phyloP scores from a whole-genome alignment of 2,797 vertebrate species.

The Parauchenoglanis punctatus region DNA sequence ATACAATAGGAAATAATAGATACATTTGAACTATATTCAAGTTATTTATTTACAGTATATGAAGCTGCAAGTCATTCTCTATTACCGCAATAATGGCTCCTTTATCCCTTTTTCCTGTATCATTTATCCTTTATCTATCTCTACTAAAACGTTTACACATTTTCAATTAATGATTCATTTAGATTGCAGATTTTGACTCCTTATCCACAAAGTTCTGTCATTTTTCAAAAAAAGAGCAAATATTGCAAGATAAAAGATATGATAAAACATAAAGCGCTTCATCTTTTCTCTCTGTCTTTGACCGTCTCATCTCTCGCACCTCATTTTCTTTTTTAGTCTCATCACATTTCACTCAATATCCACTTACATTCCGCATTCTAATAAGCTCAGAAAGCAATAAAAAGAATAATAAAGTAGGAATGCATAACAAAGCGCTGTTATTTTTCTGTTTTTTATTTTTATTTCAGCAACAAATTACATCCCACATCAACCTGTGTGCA shows the following conservation, averaged over 20 bases:
- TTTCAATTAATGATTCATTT: background rate
- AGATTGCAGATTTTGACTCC: background rate
- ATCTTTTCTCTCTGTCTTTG: background rate
- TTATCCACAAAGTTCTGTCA: background rate
- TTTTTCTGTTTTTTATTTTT: background rate
- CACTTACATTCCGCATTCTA: slow-evolving; percentile 73
- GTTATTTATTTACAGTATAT: background rate
- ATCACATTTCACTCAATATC: slow-evolving; percentile 69
- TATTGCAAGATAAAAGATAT: slow-evolving; percentile 38
- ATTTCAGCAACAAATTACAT: background rate
- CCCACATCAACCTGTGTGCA: slow-evolving; percentile 6
- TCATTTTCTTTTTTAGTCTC: slow-evolving; percentile 56
- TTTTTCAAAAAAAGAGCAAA: slow-evolving; percentile 33
- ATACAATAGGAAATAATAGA: background rate
- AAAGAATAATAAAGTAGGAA: background rate
- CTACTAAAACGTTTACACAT: background rate
- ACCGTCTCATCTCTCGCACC: slow-evolving; percentile 17
- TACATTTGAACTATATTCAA: background rate
- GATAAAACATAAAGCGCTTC: background rate
- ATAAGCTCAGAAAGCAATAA: slow-evolving; percentile 15
- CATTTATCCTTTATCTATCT: background rate
- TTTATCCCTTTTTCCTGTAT: background rate
- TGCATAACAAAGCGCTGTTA: background rate
- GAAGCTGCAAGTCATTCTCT: background rate
- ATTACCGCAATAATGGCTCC: background rate